Percentiles rank a stretch among this genome's conserved stretches.
Conservation (phyloP, 2,888 invertebrate species). For the Morinoia aosen region DNA sequence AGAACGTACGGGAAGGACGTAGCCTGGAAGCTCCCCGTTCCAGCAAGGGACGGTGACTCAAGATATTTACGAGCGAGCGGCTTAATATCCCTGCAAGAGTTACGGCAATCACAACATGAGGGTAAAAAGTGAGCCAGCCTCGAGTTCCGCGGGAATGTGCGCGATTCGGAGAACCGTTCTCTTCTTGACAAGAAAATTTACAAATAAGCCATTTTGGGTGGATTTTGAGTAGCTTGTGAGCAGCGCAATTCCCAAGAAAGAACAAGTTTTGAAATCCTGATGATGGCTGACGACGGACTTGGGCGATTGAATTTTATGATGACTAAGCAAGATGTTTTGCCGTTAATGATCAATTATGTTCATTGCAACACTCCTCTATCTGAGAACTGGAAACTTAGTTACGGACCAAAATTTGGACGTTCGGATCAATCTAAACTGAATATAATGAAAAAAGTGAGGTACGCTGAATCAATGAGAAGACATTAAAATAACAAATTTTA, state of each 20-base stretch:
- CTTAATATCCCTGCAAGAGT: not conserved
- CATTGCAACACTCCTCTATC: not conserved
- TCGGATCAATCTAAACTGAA: not conserved
- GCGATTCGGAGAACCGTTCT: not conserved
- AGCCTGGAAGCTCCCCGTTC: not conserved
- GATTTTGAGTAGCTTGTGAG: not conserved
- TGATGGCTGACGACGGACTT: not conserved
- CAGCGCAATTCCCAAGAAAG: not conserved
- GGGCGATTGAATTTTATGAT: not conserved
- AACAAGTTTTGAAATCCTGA: not conserved
- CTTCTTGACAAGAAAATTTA: not conserved
- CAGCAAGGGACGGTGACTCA: not conserved
- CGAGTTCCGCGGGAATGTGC: not conserved
- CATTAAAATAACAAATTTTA: too few relatives aligned
- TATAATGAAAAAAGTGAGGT: not conserved
- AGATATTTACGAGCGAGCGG: not conserved
- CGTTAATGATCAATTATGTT: not conserved
- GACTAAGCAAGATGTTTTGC: not conserved
- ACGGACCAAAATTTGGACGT: not conserved
- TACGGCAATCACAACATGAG: not conserved
- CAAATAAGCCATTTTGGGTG: not conserved
- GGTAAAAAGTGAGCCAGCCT: not conserved
- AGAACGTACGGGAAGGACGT: not conserved
- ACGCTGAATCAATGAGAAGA: too few relatives aligned
- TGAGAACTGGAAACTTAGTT: not conserved